Base-by-base conservation (phyloP, 2,113 vertebrate species). In the Mohoua ochrocephala region DNA sequence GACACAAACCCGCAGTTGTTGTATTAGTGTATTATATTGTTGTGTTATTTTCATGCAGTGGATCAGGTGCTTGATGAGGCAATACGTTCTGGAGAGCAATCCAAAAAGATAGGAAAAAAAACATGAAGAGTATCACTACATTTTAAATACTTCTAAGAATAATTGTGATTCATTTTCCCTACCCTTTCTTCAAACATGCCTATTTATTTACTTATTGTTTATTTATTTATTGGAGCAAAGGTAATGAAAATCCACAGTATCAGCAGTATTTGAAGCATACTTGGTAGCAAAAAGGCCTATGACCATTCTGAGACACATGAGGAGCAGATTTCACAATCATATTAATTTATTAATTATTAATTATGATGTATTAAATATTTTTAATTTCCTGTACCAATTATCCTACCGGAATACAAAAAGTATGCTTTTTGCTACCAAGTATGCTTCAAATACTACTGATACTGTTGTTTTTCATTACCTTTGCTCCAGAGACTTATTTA, bases 1-100 rank as follows among this genome's bases (percentile, higher is more conserved):
- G 64, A n/a, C 7, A 33, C 6, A 31, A 65, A 39, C 0, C 0
- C 10, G 23, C 8, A 61, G 9, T 1, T 61, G 3, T 28, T 53
- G 7, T 26, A 14, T 50, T 57, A 35, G 21, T 67, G 30, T 13
- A 30, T 35, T 57, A 35, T 26, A 28, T 17, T 26, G 9, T 35
- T 49, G 11, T 42, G 6, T 31, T 53, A 31, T 42, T 64, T 77
- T 30, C 13, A 52, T n/a, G 15, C 13, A 57, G 19, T 44, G 2
- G 2, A 49, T 69, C 13, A 42, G 13, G 26, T 65, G 49, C 16
- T 53, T 11, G 2, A 21, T 50, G 14, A 63, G 8, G 6, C 14
- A 70, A 28, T 3, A 5, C 33, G 4, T 4, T 71, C 17, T 31
- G 10, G 11, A 76, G 9, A 53, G 7, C 13, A 61, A 18, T 35